Evolutionary conservation across 1,140 invertebrate genomes (phyloP).

Genomic region (Drosophila sproati): DNA sequence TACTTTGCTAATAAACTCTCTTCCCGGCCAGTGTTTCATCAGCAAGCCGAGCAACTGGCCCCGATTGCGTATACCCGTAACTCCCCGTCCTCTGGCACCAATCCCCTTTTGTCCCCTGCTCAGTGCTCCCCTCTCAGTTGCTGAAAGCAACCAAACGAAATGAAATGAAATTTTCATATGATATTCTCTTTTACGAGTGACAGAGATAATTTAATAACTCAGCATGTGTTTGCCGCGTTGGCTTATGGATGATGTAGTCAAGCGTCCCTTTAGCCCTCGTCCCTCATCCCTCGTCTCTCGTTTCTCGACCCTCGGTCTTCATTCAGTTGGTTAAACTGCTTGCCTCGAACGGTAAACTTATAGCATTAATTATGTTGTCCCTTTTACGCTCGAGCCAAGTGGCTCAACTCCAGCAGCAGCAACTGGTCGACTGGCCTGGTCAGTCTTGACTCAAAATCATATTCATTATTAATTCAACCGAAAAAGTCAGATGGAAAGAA

Average conservation of each 20-base stretch:
- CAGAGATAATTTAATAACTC: constrained; percentile 81
- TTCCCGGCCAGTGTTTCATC: constrained; percentile 60
- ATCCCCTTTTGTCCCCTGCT: background rate
- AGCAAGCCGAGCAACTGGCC: constrained; percentile 40
- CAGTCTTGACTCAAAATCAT: constrained; percentile 38
- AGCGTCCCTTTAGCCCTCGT: background rate
- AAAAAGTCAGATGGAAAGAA: constrained; percentile 74
- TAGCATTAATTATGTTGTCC: constrained; percentile 80
- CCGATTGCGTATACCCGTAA: background rate
- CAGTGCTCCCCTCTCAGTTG: constrained; percentile 6
- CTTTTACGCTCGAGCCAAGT: constrained; percentile 66
- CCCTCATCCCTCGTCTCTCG: background rate
- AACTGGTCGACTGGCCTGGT: background rate
- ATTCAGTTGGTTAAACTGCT: constrained; percentile 46
- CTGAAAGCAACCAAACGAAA: constrained; percentile 73
- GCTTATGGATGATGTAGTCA: constrained; percentile 35
- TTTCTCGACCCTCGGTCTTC: background rate
- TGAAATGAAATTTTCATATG: constrained; percentile 83
- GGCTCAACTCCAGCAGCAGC: background rate
- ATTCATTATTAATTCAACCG: constrained; percentile 79
- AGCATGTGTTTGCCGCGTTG: constrained; percentile 61
- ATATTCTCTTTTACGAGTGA: constrained; percentile 79
- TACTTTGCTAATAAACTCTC: constrained; percentile 82
- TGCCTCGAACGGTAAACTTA: constrained; percentile 33
- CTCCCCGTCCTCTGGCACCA: background rate